These are phyloP conservation scores for Bactericera cockerelli DNA, from an alignment of 1,140 invertebrate genomes.

Conservation along the genomic window DNA sequence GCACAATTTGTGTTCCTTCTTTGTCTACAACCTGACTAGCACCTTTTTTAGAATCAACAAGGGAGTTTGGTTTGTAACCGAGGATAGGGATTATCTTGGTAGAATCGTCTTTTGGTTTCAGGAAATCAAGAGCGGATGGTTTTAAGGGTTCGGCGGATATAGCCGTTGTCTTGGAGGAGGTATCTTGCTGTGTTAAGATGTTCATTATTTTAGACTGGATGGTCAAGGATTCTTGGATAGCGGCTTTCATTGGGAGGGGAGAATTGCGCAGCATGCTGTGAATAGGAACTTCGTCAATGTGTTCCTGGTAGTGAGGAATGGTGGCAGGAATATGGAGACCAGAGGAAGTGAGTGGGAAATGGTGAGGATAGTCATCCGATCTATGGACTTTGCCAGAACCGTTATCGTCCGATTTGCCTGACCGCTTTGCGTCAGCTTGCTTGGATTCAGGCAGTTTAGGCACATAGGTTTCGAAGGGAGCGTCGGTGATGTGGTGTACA, in stretches of 20 bases:
- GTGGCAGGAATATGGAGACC: slow-evolving; percentile 24
- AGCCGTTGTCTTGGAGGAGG: neutral
- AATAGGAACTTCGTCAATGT: slow-evolving; percentile 33
- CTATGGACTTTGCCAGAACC: neutral
- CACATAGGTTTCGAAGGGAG: neutral
- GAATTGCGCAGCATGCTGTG: slow-evolving; percentile 20
- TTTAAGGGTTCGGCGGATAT: neutral
- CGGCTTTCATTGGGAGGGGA: slow-evolving; percentile 29
- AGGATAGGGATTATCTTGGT: neutral
- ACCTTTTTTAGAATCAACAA: neutral
- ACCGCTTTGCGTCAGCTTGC: too few species aligned
- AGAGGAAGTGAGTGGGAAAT: slow-evolving; percentile 17
- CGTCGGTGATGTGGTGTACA: neutral
- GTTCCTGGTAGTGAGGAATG: slow-evolving; percentile 41
- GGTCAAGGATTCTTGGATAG: slow-evolving; percentile 18
- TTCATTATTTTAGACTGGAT: slow-evolving; percentile 9
- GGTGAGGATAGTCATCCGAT: neutral
- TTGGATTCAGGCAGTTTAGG: neutral
- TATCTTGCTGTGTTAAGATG: neutral
- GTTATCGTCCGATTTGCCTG: neutral
- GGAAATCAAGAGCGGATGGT: slow-evolving; percentile 1
- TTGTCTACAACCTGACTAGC: neutral
- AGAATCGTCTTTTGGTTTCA: neutral
- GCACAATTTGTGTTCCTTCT: slow-evolving; percentile 1
- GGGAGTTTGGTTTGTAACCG: neutral